Evolutionary conservation across 2,888 invertebrate species (phyloP).

Genomic region (Erebia epiphron): DNA sequence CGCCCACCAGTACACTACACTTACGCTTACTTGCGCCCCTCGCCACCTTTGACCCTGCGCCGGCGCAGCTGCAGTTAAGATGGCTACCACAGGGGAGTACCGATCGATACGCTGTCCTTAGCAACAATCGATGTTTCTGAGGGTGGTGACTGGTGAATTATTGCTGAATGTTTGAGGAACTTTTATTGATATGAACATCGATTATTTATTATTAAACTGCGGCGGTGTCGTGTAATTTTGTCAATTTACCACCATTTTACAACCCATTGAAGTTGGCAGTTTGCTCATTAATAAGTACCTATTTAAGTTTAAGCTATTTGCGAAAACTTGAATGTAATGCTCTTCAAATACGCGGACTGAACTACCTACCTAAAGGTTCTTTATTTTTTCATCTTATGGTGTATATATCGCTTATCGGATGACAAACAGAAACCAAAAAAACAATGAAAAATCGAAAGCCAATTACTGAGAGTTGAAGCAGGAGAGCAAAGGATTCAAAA

Average conservation of each 20-base stretch:
- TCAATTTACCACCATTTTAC: too few species aligned
- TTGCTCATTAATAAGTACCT: conserved; percentile 8
- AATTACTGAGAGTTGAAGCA: conserved; percentile 73
- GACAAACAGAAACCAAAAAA: conserved; percentile 19
- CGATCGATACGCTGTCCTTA: conserved; percentile 62
- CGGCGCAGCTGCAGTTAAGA: conserved; percentile 75
- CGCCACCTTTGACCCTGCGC: conserved; percentile 77
- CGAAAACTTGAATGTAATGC: too few species aligned
- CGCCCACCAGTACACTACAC: conserved; percentile 60
- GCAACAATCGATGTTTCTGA: conserved; percentile 27
- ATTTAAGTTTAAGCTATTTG: background rate
- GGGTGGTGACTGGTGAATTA: conserved; percentile 18
- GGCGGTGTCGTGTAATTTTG: background rate
- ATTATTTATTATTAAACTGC: background rate
- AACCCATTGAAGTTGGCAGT: too few species aligned
- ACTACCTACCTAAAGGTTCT: too few species aligned
- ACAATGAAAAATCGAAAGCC: conserved; percentile 69
- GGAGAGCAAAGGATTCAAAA: conserved; percentile 69
- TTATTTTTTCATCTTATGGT: background rate
- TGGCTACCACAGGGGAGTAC: conserved; percentile 66
- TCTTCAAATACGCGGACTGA: too few species aligned
- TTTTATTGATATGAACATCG: background rate
- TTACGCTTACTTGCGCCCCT: conserved; percentile 59
- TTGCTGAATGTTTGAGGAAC: background rate
- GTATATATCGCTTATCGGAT: conserved; percentile 20